Percentiles rank a stretch among this genome's conserved stretches.
Conservation (phyloP, 2,797 vertebrate species). For the Lagodon rhomboides region DNA sequence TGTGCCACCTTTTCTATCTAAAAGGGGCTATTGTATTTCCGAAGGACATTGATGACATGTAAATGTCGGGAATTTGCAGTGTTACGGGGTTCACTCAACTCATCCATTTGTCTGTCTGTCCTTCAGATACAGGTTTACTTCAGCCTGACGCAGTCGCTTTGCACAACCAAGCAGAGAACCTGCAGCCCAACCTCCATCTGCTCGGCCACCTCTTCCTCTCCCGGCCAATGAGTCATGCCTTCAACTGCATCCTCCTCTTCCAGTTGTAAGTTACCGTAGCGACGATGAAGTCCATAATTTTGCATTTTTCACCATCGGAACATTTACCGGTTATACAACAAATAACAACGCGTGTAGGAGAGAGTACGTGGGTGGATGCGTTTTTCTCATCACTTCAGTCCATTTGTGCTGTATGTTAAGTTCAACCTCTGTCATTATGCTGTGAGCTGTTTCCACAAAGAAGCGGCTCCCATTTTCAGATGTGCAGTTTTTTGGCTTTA, state of each 20-base stretch:
- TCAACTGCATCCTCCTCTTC: constrained; percentile 82
- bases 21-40: not conserved
- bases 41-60: not conserved
- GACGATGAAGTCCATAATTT: constrained; percentile 9
- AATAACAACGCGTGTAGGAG: constrained; percentile 12
- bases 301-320: constrained; percentile 7
- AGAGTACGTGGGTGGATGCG: constrained; percentile 1
- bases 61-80: not conserved
- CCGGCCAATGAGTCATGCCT: constrained; percentile 79
- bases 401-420: constrained; percentile 8
- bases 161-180: constrained; percentile 51
- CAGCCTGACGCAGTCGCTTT: constrained; percentile 44
- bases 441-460: not conserved
- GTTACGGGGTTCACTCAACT: not conserved
- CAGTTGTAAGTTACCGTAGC: constrained; percentile 81
- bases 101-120: constrained; percentile 25
- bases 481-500: not conserved
- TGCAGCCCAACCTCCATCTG: constrained; percentile 80
- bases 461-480: not conserved
- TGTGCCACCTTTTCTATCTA: no score
- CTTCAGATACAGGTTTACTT: constrained; percentile 77
- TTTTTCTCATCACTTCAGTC: not conserved
- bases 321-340: constrained; percentile 4
- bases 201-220: constrained; percentile 82
- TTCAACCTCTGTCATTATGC: not conserved